Conservation (phyloP, 2,113 vertebrate species). For the Aegypius monachus region DNA sequence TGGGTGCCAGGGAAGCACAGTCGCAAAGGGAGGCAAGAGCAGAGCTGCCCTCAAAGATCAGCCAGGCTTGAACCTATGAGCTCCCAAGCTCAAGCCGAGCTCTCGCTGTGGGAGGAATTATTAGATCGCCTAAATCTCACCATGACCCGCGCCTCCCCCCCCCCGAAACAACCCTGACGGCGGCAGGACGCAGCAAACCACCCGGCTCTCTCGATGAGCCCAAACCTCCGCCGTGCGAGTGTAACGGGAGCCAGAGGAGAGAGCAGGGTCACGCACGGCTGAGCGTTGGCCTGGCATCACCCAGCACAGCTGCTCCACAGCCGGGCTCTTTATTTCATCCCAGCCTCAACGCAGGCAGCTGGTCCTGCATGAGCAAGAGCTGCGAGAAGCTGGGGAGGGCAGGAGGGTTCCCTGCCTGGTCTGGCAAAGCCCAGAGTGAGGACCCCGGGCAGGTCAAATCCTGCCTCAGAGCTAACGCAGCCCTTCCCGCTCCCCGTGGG, state of each 20-base stretch:
- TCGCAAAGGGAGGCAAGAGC: neutral
- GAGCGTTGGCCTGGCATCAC: neutral
- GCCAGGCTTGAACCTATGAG: neutral
- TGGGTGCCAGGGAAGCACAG: neutral
- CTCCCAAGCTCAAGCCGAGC: neutral
- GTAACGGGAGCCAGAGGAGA: neutral
- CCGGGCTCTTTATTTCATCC: neutral
- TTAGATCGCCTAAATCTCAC: neutral
- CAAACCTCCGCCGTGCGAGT: accelerated
- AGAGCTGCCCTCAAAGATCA: neutral
- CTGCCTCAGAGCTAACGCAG: accelerated
- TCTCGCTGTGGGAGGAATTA: neutral
- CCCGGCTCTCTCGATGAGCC: accelerated
- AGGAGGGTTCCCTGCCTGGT: accelerated
- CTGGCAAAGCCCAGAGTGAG: neutral
- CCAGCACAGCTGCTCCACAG: neutral
- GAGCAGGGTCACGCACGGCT: neutral
- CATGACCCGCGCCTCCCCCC: accelerated
- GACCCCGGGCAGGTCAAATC: neutral
- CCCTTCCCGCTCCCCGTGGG: neutral
- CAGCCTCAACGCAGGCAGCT: neutral
- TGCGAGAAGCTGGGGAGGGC: neutral
- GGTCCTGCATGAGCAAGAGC: neutral
- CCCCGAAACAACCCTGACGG: accelerated
- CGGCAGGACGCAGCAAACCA: neutral